A percentile compares a stretch with the other conserved stretches of the same genome.
These are phyloP conservation scores for Sebastes nivosus DNA, from an alignment of 2,797 vertebrate species.

Conservation along the genomic window DNA sequence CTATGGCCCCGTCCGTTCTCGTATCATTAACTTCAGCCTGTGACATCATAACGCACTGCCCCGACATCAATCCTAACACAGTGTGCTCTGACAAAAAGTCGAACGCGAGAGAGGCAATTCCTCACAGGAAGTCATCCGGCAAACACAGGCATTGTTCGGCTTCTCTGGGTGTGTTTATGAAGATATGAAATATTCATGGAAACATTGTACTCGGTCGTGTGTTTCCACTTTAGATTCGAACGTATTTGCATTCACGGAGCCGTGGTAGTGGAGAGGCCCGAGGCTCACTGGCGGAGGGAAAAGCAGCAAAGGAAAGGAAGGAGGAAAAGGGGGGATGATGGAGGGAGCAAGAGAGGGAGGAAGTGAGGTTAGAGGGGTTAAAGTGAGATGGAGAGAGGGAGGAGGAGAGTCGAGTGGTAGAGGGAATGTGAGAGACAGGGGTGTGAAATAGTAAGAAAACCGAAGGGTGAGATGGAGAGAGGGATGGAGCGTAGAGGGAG, in stretches of 20 bases:
- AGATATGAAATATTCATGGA: conserved; percentile 80
- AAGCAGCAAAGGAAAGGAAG: conserved; percentile 41
- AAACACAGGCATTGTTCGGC: conserved; percentile 56
- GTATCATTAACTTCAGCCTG: conserved; percentile 76
- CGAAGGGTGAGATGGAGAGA: conserved; percentile 16
- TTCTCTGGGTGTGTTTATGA: conserved; percentile 64
- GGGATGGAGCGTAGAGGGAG: conserved; percentile 16
- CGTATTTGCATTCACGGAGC: conserved; percentile 74
- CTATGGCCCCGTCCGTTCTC: conserved; percentile 71
- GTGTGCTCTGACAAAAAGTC: conserved; percentile 54
- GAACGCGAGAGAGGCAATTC: conserved; percentile 38
- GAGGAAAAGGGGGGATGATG: conserved; percentile 43
- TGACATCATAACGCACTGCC: conserved; percentile 78
- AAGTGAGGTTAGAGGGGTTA: conserved; percentile 62
- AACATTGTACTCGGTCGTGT: conserved; percentile 61
- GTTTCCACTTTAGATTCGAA: conserved; percentile 75
- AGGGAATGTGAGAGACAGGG: conserved; percentile 41
- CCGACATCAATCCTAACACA: conserved; percentile 74
- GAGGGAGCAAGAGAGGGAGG: conserved; percentile 47
- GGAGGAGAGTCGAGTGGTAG: not conserved
- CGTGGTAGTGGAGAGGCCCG: conserved; percentile 49
- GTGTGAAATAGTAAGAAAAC: conserved; percentile 46
- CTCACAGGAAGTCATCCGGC: conserved; percentile 63
- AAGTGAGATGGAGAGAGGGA: conserved; percentile 24
- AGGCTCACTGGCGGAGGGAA: conserved; percentile 56